These are phyloP conservation scores for Hesperia comma DNA, from an alignment of 2,888 invertebrate genomes.

Conservation along the genomic window DNA sequence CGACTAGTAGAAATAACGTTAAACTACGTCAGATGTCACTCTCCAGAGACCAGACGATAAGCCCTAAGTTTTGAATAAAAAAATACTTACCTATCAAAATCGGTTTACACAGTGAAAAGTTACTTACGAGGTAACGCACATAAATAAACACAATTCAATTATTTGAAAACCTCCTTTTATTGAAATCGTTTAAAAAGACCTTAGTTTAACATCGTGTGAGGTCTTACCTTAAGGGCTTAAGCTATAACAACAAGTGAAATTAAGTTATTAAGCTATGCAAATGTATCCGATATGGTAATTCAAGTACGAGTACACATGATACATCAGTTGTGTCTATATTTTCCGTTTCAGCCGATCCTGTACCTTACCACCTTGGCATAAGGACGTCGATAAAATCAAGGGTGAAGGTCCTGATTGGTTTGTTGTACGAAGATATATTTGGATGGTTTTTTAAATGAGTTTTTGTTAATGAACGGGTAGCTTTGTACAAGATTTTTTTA, in stretches of 20 bases:
- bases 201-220: constrained; percentile 38
- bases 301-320: constrained; percentile 38
- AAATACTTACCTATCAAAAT: too few relatives aligned
- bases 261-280: constrained; percentile 57
- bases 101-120: too few relatives aligned
- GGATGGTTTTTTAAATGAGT: constrained; percentile 38
- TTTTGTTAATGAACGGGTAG: constrained; percentile 38
- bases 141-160: too few relatives aligned
- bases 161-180: too few relatives aligned
- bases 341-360: constrained; percentile 1
- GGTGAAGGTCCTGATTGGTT: constrained; percentile 12
- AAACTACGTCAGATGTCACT: too few relatives aligned
- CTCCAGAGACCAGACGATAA: too few relatives aligned
- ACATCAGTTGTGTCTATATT: constrained; percentile 18
- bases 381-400: constrained; percentile 22
- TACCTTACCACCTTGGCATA: constrained; percentile 22
- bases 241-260: constrained; percentile 48
- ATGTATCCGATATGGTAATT: constrained; percentile 51
- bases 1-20: too few relatives aligned
- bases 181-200: constrained; percentile 9
- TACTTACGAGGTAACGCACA: too few relatives aligned
- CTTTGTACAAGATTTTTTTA: not conserved
- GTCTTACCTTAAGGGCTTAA: constrained; percentile 41
- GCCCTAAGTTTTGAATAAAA: too few relatives aligned
- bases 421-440: constrained; percentile 36